Evolutionary conservation across 2,113 vertebrate genomes (phyloP).

Genomic region (Phasianus colchicus): DNA sequence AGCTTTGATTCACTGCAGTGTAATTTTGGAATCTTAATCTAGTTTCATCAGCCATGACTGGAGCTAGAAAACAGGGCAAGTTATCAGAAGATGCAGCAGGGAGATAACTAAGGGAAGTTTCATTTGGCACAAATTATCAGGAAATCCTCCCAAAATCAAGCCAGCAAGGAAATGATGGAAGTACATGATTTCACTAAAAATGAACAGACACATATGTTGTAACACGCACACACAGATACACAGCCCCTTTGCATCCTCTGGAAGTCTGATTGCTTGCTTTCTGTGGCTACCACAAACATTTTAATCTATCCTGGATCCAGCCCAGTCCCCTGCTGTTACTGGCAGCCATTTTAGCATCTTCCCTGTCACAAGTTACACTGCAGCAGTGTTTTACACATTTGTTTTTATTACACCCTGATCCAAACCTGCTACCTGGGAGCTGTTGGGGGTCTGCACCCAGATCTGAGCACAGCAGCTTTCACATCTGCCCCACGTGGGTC

Average conservation of each 20-base stretch:
- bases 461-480: background rate
- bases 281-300: background rate
- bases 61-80: slow-evolving; percentile 60
- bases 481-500: background rate
- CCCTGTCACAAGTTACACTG: background rate
- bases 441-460: background rate
- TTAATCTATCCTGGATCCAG: background rate
- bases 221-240: background rate
- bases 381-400: background rate
- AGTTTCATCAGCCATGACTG: slow-evolving; percentile 61
- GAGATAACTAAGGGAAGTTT: slow-evolving; percentile 66
- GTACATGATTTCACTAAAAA: slow-evolving; percentile 47
- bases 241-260: background rate
- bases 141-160: slow-evolving; percentile 64
- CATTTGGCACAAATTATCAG: slow-evolving; percentile 58
- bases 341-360: slow-evolving; percentile 33
- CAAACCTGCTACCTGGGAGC: background rate
- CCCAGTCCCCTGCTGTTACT: background rate
- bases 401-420: background rate
- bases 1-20: slow-evolving; percentile 55
- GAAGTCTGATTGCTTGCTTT: slow-evolving; percentile 8
- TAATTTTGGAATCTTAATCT: slow-evolving; percentile 62
- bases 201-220: background rate
- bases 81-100: slow-evolving; percentile 64
- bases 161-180: slow-evolving; percentile 45